Conservation (phyloP, 2,113 vertebrate species). For the Atherinomorus stipes region DNA sequence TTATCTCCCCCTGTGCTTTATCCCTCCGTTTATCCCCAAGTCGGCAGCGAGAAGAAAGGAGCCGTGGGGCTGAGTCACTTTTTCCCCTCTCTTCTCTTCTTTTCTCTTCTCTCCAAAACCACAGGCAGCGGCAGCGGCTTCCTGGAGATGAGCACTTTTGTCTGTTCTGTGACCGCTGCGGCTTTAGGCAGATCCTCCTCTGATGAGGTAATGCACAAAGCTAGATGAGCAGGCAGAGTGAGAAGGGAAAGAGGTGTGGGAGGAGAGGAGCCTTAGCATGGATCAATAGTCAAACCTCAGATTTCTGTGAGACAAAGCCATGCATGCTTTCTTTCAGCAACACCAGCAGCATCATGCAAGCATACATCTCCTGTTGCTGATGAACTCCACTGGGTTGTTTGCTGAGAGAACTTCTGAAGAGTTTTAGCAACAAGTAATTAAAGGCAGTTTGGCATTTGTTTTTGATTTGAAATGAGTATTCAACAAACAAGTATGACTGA, state of each 20-base stretch:
- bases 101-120: conserved; percentile 75
- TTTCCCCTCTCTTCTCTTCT: conserved; percentile 78
- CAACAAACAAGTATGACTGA: not conserved
- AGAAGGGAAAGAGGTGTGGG: conserved; percentile 39
- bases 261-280: conserved; percentile 5
- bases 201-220: conserved; percentile 71
- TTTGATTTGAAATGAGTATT: not conserved
- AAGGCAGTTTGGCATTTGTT: not conserved
- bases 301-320: conserved; percentile 10
- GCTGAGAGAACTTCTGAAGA: conserved; percentile 1
- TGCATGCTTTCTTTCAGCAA: conserved; percentile 3
- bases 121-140: conserved; percentile 77
- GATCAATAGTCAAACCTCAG: conserved; percentile 44
- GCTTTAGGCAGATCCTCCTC: conserved; percentile 75
- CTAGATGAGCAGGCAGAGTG: conserved; percentile 52
- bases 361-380: not conserved
- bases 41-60: conserved; percentile 77
- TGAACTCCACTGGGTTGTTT: not conserved
- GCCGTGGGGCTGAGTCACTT: conserved; percentile 79
- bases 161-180: conserved; percentile 81
- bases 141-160: conserved; percentile 83
- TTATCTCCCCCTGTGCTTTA: conserved; percentile 70
- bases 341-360: not conserved
- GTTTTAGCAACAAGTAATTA: not conserved
- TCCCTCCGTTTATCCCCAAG: conserved; percentile 80